phyloP scores from a whole-genome alignment of 2,113 vertebrate genomes.

The Ceratotherium simum region DNA sequence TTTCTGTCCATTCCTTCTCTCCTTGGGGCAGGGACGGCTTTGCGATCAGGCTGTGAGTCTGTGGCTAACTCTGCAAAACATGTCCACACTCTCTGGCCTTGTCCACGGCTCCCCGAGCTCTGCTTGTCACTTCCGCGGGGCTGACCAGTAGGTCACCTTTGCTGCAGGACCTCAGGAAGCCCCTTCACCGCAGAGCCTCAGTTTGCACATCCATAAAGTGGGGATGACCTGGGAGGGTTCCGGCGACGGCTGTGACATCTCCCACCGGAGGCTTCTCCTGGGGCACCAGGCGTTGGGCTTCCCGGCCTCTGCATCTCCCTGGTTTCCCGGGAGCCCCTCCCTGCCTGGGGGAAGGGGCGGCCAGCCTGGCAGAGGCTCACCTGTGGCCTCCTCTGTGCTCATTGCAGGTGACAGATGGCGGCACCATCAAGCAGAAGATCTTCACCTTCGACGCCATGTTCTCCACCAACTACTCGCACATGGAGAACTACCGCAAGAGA shows the following conservation, averaged over 20 bases:
- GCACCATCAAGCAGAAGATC: conserved; percentile 95
- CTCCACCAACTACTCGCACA: conserved; percentile 94
- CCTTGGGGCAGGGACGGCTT: no score
- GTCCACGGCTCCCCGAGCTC: fast-evolving
- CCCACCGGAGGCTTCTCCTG: not conserved
- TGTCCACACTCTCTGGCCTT: not conserved
- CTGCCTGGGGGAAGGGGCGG: fast-evolving
- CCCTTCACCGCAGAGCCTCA: not conserved
- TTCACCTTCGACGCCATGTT: conserved; percentile 97
- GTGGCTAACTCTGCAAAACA: not conserved
- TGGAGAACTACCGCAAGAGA: conserved; percentile 92
- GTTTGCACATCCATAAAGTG: not conserved
- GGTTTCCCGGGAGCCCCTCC: fast-evolving
- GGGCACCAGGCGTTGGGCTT: fast-evolving
- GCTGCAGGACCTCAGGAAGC: not conserved
- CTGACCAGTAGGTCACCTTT: no score
- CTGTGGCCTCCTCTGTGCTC: not conserved
- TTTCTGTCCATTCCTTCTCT: not conserved
- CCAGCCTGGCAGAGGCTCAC: not conserved
- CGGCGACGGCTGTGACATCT: fast-evolving
- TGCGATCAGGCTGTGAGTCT: not conserved
- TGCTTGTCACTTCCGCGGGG: not conserved
- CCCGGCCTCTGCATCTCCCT: no score
- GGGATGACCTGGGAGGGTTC: not conserved
- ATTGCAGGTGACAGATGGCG: conserved; percentile 92